These are phyloP conservation scores for Okapia johnstoni DNA, from an alignment of 2,113 vertebrate genomes.

Conservation along the genomic window DNA sequence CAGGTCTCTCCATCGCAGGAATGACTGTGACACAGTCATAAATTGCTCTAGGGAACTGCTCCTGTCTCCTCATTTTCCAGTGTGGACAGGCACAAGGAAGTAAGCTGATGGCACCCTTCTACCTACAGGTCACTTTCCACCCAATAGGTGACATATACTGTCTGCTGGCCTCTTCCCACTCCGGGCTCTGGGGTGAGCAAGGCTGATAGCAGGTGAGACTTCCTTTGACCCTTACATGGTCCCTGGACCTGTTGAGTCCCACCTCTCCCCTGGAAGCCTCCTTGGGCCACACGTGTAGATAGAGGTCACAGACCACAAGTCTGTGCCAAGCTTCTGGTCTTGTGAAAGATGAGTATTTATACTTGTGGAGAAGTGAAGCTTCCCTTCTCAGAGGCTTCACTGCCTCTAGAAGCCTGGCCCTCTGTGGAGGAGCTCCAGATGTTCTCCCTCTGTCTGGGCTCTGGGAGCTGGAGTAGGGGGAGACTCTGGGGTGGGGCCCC, in stretches of 20 bases:
- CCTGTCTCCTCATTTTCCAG: neutral
- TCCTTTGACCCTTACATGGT: neutral
- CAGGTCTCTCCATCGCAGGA: neutral
- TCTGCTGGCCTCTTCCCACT: neutral
- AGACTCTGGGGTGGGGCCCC: neutral
- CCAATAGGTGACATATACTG: neutral
- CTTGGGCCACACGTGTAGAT: neutral
- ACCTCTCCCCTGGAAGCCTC: neutral
- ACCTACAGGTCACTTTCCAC: too few relatives aligned
- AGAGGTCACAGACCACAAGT: neutral
- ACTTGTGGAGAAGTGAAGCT: neutral
- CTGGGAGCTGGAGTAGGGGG: neutral
- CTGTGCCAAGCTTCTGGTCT: too few relatives aligned
- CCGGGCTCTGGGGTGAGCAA: neutral
- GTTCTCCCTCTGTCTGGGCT: neutral
- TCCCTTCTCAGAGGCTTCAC: neutral
- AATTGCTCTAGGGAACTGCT: neutral
- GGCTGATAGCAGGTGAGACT: too few relatives aligned
- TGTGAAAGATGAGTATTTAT: neutral
- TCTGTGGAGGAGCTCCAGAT: neutral
- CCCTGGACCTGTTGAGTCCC: neutral
- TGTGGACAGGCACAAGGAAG: neutral
- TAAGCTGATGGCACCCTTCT: neutral
- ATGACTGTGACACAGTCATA: neutral
- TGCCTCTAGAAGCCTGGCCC: neutral